These are phyloP conservation scores for Andrena trimmerana DNA, from an alignment of 2,888 invertebrate genomes.

Conservation along the genomic window DNA sequence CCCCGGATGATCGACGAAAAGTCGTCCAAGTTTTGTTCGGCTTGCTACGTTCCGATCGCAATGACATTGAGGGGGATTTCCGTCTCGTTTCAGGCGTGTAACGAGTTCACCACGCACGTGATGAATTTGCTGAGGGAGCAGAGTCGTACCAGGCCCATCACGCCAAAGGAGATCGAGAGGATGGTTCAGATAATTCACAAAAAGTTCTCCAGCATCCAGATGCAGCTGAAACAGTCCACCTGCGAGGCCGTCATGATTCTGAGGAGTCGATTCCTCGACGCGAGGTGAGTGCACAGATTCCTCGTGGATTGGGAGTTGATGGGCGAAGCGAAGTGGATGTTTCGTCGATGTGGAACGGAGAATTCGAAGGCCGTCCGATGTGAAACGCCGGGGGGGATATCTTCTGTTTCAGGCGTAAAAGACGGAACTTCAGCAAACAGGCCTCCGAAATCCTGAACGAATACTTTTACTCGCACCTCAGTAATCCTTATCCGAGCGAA, in stretches of 20 bases:
- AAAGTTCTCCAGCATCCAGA: constrained; percentile 98
- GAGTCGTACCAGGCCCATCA: constrained; percentile 98
- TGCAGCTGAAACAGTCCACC: constrained; percentile 99
- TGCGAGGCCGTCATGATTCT: constrained; percentile 99
- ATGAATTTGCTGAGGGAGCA: constrained; percentile 98
- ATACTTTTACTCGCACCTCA: constrained; percentile 99
- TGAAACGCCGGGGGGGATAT: background rate
- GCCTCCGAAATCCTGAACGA: constrained; percentile 99
- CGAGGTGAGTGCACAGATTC: constrained; percentile 86
- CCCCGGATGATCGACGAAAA: background rate
- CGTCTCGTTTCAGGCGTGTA: constrained; percentile 92
- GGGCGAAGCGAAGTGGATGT: background rate
- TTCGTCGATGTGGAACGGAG: no score
- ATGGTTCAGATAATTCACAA: constrained; percentile 99
- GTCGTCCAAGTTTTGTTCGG: no score
- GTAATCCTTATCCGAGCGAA: constrained; percentile 99
- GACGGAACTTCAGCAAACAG: constrained; percentile 99
- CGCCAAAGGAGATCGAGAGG: constrained; percentile 99
- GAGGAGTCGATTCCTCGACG: constrained; percentile 92
- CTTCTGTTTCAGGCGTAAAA: constrained; percentile 89
- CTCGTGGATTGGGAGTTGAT: background rate
- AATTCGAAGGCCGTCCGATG: background rate
- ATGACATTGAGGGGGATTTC: background rate
- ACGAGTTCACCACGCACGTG: constrained; percentile 99
- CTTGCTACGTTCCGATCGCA: background rate